These are phyloP conservation scores for Halictus ligatus DNA, from an alignment of 2,888 invertebrate genomes.

Conservation along the genomic window DNA sequence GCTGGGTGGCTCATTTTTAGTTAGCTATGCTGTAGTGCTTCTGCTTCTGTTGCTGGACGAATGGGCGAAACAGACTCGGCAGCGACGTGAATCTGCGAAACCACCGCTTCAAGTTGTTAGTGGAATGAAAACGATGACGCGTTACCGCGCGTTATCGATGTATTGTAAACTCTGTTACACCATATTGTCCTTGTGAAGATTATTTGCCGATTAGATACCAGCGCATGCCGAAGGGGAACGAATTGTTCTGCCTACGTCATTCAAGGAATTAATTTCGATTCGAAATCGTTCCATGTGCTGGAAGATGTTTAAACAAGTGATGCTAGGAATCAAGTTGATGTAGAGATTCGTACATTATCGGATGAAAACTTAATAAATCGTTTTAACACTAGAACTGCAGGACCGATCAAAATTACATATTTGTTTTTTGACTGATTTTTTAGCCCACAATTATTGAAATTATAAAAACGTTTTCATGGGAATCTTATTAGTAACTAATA, in stretches of 20 bases:
- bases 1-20: slow-evolving; percentile 70
- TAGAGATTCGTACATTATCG: background rate
- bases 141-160: slow-evolving; percentile 34
- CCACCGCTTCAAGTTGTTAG: background rate
- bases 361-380: background rate
- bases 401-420: too few species aligned
- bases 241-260: slow-evolving; percentile 41
- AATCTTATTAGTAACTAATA: too few species aligned
- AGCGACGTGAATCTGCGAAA: slow-evolving; percentile 39
- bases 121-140: slow-evolving; percentile 9
- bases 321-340: background rate
- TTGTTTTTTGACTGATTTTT: background rate
- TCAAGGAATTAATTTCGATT: slow-evolving; percentile 40
- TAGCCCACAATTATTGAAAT: background rate
- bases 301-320: background rate
- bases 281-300: slow-evolving; percentile 7
- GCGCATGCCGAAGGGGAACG: slow-evolving; percentile 33
- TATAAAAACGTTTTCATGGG: too few species aligned
- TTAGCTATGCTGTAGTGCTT: background rate
- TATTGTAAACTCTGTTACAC: slow-evolving; percentile 3
- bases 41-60: slow-evolving; percentile 27
- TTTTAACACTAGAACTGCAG: too few species aligned
- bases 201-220: slow-evolving; percentile 55
- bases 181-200: slow-evolving; percentile 55
- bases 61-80: background rate